Conservation (phyloP, 2,113 vertebrate species). For the Saguinus midas region DNA sequence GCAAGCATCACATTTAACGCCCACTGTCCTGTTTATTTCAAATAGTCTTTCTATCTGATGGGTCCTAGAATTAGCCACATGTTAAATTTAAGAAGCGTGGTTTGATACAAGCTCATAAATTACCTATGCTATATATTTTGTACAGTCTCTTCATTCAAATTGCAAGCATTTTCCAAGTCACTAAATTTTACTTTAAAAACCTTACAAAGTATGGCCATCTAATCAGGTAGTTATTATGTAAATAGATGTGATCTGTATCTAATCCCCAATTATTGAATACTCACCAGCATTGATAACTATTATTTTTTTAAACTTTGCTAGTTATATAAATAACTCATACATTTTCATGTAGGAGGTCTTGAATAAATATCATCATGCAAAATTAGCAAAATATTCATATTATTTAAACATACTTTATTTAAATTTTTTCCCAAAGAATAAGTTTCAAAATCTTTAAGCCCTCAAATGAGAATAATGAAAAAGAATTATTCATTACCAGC, state of each 20-base stretch:
- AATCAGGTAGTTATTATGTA: slow-evolving; percentile 1
- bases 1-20: background rate
- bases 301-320: slow-evolving; percentile 29
- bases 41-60: background rate
- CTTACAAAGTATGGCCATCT: background rate
- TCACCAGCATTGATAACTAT: background rate
- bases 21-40: background rate
- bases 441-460: background rate
- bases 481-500: background rate
- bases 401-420: background rate
- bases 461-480: background rate
- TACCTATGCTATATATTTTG: background rate
- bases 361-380: background rate
- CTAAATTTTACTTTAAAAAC: background rate
- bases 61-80: background rate
- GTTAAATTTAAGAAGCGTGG: background rate
- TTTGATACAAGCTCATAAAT: background rate
- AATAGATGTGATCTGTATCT: background rate
- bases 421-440: background rate
- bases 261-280: background rate
- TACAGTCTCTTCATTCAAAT: background rate
- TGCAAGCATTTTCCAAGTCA: slow-evolving; percentile 10
- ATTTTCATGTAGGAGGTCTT: background rate
- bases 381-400: slow-evolving; percentile 9
- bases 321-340: background rate